phyloP scores from a whole-genome alignment of 2,113 vertebrate genomes.

The Phrynosoma platyrhinos region DNA sequence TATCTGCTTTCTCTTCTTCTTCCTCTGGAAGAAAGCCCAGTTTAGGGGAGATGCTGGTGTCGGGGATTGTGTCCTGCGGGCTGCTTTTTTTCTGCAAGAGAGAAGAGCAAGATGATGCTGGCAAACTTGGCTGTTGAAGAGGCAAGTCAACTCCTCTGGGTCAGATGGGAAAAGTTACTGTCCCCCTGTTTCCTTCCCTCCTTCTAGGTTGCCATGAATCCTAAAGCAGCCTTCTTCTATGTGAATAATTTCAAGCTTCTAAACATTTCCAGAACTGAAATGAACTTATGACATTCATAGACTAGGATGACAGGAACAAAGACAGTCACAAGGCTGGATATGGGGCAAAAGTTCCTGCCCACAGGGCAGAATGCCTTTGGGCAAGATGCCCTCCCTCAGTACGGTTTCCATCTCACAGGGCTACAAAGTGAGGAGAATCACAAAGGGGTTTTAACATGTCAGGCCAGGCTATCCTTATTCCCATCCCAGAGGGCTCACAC shows the following conservation, averaged over 20 bases:
- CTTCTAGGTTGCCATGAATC: no score
- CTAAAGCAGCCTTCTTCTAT: neutral
- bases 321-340: no score
- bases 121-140: neutral
- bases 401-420: neutral
- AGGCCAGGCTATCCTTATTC: neutral
- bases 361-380: neutral
- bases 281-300: neutral
- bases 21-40: slow-evolving; percentile 83
- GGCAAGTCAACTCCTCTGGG: neutral
- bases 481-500: neutral
- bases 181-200: neutral
- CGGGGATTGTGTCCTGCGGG: slow-evolving; percentile 55
- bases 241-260: no score
- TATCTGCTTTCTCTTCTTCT: slow-evolving; percentile 84
- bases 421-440: neutral
- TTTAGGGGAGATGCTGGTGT: slow-evolving; percentile 55
- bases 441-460: neutral
- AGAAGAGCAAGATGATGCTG: neutral
- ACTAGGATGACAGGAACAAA: neutral
- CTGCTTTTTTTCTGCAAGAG: slow-evolving; percentile 75
- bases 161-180: no score
- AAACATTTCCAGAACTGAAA: neutral
- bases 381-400: neutral
- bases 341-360: rapidly evolving